phyloP scores from a whole-genome alignment of 2,888 invertebrate genomes.

The Agriopis aurantiaria region DNA sequence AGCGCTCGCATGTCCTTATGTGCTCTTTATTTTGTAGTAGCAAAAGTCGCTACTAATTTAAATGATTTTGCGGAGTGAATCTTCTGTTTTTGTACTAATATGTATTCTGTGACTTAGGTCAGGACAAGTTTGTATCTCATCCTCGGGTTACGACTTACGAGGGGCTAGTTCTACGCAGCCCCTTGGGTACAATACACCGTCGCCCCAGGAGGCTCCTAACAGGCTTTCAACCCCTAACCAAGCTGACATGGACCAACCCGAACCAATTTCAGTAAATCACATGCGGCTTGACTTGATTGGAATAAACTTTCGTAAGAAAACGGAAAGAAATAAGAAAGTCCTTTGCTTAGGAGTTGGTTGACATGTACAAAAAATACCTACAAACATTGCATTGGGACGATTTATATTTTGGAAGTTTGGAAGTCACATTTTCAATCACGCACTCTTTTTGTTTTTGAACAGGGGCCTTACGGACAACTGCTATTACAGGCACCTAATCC shows the following conservation, averaged over 20 bases:
- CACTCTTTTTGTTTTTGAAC: too few relatives aligned
- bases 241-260: conserved; percentile 32
- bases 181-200: conserved; percentile 22
- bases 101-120: background rate
- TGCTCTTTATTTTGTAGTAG: too few relatives aligned
- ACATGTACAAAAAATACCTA: background rate
- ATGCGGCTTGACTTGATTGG: conserved; percentile 19
- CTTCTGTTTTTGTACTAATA: too few relatives aligned
- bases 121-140: conserved; percentile 16
- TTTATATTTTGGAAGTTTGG: too few relatives aligned
- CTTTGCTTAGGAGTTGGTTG: background rate
- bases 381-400: too few relatives aligned
- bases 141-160: conserved; percentile 23
- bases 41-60: too few relatives aligned
- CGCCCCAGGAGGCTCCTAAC: conserved; percentile 14
- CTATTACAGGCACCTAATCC: too few relatives aligned
- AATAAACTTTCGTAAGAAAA: conserved; percentile 7
- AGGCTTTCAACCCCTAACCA: conserved; percentile 23
- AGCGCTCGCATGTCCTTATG: too few relatives aligned
- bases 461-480: too few relatives aligned
- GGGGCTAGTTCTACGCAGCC: conserved; percentile 18
- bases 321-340: background rate
- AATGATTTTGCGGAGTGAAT: too few relatives aligned
- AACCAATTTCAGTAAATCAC: conserved; percentile 35
- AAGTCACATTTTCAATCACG: too few relatives aligned